Evolutionary conservation across 2,797 vertebrate species (phyloP), one percentile per base, ranked within the genome.

Genomic region (Xerus rutilus): DNA sequence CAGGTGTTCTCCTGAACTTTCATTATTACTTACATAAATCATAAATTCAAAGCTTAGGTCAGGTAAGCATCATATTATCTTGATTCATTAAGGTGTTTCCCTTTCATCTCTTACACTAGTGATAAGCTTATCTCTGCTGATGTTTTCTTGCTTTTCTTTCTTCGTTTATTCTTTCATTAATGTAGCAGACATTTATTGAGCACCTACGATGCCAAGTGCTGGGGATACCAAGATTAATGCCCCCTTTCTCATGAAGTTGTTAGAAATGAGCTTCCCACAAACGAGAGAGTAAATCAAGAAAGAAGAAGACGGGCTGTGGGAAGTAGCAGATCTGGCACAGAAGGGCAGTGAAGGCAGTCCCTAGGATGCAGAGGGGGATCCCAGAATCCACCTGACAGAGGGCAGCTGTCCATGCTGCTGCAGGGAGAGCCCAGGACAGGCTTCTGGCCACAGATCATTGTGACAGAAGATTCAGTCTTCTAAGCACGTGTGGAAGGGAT

Each of bases 21-120:
- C 47, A 18, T 62, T 67, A 85, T 32, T 64, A 52, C 4, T 90
- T 70, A 49, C 25, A 35, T 81, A 92, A 96, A 94, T 88, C 57
- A 78, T n/a, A 85, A 54, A 81, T 77, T 85, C 65, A 92, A 96
- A 87, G 67, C 86, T 92, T 32, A 76, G 64, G 67, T 89, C 57
- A 52, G 52, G 72, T 86, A 54, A 89, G 64, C n/a, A 82, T 81
- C 77, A 85, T 30, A 62, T 78, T 28, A 11, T 92, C 89, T 94
- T 70, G 17, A 70, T 70, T 86, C 82, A 70, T 85, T 69, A 49
- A 15, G 0, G 43, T 49, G 25, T 65, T 93, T 94, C 8, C 77
- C 69, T 85, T 92, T 91, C 30, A 70, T 69, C 83, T 79, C 39
- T 83, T 83, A 86, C 52, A 47, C 77, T 30, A 91, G 30, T 70